Evolutionary conservation across 2,113 vertebrate species (phyloP).

Genomic region (Galemys pyrenaicus): DNA sequence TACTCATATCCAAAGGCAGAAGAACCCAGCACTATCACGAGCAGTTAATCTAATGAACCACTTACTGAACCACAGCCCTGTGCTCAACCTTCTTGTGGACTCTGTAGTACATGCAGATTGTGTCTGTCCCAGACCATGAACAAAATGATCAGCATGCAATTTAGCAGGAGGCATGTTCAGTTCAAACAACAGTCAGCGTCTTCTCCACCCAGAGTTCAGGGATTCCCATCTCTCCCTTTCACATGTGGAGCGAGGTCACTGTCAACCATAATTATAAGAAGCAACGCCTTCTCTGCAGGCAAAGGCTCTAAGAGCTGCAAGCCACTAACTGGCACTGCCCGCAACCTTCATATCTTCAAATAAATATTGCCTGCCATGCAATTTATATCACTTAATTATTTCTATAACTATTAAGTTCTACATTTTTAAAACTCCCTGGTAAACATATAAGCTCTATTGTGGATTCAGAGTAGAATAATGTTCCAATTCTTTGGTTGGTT

Average conservation of each 20-base stretch:
- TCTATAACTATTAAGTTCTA: conserved; percentile 20
- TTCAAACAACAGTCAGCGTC: neutral
- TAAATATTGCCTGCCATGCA: neutral
- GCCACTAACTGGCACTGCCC: neutral
- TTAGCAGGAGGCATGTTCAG: neutral
- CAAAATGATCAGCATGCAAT: neutral
- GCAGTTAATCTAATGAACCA: neutral
- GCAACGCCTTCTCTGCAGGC: neutral
- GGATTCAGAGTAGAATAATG: conserved; percentile 10
- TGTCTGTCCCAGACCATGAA: neutral
- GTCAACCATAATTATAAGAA: neutral
- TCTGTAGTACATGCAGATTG: conserved; percentile 1
- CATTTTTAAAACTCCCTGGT: conserved; percentile 15
- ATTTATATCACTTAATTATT: conserved; percentile 33
- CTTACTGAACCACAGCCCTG: neutral
- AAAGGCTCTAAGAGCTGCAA: neutral
- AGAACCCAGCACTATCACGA: neutral
- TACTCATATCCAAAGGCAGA: conserved; percentile 2
- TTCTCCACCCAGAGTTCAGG: conserved; percentile 16
- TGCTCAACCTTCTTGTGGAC: neutral
- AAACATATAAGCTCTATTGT: conserved; percentile 5
- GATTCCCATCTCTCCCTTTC: neutral
- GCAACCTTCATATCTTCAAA: conserved; percentile 36
- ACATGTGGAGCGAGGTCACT: neutral
- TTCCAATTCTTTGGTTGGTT: conserved; percentile 29